These are phyloP conservation scores for Anagrus nilaparvatae DNA, from an alignment of 1,140 invertebrate species.

Conservation along the genomic window DNA sequence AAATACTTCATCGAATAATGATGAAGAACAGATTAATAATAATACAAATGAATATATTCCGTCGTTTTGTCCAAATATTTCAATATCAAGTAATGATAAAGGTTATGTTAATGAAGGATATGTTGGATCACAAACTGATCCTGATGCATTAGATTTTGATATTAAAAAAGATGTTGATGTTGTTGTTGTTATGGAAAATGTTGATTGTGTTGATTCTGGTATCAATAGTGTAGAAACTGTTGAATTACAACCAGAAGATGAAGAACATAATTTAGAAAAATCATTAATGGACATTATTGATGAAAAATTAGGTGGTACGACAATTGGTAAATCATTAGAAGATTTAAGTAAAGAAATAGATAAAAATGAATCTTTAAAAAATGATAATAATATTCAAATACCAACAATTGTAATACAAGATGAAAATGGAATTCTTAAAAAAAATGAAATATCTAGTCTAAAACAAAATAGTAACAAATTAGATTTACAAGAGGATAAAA, in stretches of 20 bases:
- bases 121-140: constrained; percentile 27
- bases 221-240: constrained; percentile 41
- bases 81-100: constrained; percentile 7
- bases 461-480: too few relatives aligned
- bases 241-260: constrained; percentile 29
- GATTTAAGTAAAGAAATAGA: constrained; percentile 24
- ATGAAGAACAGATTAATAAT: too few relatives aligned
- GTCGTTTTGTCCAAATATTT: too few relatives aligned
- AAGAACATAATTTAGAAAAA: constrained; percentile 34
- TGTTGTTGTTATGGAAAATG: constrained; percentile 21
- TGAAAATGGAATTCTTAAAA: too few relatives aligned
- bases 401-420: too few relatives aligned
- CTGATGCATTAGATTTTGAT: constrained; percentile 31
- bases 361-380: too few relatives aligned
- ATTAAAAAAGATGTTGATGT: constrained; percentile 10
- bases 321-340: constrained; percentile 25
- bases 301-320: constrained; percentile 32
- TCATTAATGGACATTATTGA: constrained; percentile 39
- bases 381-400: too few relatives aligned
- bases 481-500: too few relatives aligned
- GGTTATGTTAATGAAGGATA: constrained; percentile 36
- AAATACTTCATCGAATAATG: too few relatives aligned
- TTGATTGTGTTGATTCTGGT: constrained; percentile 35
- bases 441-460: too few relatives aligned
- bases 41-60: too few relatives aligned